phyloP scores from a whole-genome alignment of 1,140 invertebrate genomes.

The Lepidurus apus region DNA sequence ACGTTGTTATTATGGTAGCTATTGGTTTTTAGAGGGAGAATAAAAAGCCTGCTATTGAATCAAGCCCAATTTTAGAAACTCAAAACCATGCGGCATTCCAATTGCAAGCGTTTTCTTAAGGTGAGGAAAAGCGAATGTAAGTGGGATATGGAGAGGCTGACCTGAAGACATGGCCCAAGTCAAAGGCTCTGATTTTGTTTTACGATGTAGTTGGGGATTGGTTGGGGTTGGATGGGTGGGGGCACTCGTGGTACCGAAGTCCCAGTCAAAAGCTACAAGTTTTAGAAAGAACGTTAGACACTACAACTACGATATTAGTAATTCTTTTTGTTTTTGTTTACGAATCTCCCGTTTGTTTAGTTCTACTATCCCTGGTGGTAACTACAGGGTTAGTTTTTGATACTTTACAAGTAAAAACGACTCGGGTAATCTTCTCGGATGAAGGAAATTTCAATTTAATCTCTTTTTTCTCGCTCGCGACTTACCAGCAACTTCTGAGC shows the following conservation, averaged over 20 bases:
- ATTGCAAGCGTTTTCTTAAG: background rate
- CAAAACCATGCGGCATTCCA: background rate
- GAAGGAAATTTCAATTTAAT: background rate
- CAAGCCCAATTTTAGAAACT: background rate
- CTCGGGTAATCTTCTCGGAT: too few species aligned
- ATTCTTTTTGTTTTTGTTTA: too few species aligned
- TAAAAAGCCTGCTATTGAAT: background rate
- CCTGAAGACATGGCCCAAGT: slow-evolving; percentile 7
- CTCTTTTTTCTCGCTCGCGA: background rate
- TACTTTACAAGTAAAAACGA: background rate
- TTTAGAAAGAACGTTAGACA: background rate
- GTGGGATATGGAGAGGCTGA: background rate
- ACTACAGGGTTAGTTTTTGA: background rate
- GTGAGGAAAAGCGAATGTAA: background rate
- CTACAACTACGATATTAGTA: background rate
- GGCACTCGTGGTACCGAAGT: slow-evolving; percentile 16
- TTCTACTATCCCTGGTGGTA: background rate
- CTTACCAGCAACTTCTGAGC: background rate
- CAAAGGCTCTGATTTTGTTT: background rate
- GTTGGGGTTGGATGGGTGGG: background rate
- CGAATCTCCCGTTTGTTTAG: too few species aligned
- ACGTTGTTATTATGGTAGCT: too few species aligned
- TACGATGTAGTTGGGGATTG: background rate
- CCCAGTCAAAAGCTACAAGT: background rate
- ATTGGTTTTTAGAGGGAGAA: background rate